phyloP scores from a whole-genome alignment of 1,140 invertebrate species.

The honey bee (Apis mellifera) region Amel_HAv3.1 CM009936.2:16053001-16053500 shows the following conservation, averaged over 20 bases:
- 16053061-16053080: no score
- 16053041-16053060: no score
- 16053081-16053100: background rate
- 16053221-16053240: no score
- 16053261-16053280: background rate
- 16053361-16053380: constrained; percentile 43
- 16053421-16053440: background rate
- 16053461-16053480: background rate
- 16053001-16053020: background rate
- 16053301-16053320: constrained; percentile 13
- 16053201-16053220: no score
- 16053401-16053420: constrained; percentile 46
- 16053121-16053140: background rate
- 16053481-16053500: background rate
- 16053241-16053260: background rate
- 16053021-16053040: background rate
- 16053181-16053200: no score
- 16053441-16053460: background rate
- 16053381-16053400: constrained; percentile 65
- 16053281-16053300: constrained; percentile 6
- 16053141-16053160: background rate
- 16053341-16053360: constrained; percentile 60
- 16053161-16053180: no score
- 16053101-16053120: background rate
- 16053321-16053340: constrained; percentile 64